Percentiles rank a stretch among this genome's conserved stretches.
Evolutionary conservation across 1,140 invertebrate species (phyloP).

Genomic region (Lepidurus apus): DNA sequence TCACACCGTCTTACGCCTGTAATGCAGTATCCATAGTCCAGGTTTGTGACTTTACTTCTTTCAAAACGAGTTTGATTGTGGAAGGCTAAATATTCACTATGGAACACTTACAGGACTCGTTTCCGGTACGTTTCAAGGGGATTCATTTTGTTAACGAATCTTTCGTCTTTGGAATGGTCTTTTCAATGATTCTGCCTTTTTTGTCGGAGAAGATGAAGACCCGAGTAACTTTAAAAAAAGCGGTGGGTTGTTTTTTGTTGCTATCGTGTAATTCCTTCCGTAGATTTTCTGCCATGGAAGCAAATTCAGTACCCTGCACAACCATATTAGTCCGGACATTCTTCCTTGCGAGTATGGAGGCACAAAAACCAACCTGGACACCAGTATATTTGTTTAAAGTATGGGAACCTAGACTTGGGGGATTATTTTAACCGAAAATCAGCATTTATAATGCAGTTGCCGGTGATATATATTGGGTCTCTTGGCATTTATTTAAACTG

Average conservation of each 20-base stretch:
- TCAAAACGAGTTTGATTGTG: background rate
- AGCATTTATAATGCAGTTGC: no score
- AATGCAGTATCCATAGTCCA: constrained; percentile 60
- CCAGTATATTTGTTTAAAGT: constrained; percentile 25
- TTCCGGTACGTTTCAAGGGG: no score
- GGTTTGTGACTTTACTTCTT: constrained; percentile 43
- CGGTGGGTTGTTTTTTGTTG: background rate
- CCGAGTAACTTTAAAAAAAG: constrained; percentile 54
- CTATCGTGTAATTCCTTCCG: constrained; percentile 36
- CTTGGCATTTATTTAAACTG: no score
- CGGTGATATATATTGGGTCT: no score
- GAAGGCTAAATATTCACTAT: background rate
- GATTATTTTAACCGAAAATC: no score
- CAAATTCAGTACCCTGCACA: constrained; percentile 57
- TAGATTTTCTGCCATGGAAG: constrained; percentile 73
- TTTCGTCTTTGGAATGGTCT: constrained; percentile 79
- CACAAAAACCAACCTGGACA: constrained; percentile 62
- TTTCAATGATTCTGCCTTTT: constrained; percentile 81
- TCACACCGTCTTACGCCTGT: constrained; percentile 62
- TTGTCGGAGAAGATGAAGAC: constrained; percentile 74
- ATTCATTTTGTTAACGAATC: constrained; percentile 87
- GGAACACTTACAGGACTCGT: constrained; percentile 57
- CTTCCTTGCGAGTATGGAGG: constrained; percentile 66
- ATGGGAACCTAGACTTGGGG: no score
- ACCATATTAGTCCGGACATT: constrained; percentile 57